A percentile compares a stretch with the other conserved stretches of the same genome.
Evolutionary conservation across 2,797 vertebrate species (phyloP).

Genomic region (Spinus pinus): DNA sequence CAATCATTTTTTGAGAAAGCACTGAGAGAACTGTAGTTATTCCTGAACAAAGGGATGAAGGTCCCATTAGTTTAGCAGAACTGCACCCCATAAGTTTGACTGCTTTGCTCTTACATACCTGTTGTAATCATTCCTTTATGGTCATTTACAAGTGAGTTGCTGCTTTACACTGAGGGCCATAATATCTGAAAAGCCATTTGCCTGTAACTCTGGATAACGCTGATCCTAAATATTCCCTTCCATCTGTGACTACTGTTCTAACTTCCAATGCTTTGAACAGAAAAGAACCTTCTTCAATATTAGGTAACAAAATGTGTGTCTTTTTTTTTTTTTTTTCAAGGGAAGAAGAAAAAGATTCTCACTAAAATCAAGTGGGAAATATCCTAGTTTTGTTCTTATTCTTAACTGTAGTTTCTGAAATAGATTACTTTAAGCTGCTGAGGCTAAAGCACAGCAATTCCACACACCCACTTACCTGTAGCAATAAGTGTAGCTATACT

Average conservation of each 20-base stretch:
- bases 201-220: neutral
- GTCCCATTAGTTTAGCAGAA: neutral
- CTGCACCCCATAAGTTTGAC: neutral
- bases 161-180: neutral
- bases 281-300: neutral
- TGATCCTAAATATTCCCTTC: neutral
- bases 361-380: neutral
- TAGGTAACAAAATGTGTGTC: neutral
- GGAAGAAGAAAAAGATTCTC: neutral
- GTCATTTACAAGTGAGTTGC: neutral
- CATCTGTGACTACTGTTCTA: neutral
- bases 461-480: neutral
- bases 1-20: neutral
- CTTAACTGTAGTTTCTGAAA: neutral
- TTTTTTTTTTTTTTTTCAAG: neutral
- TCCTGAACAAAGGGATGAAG: neutral
- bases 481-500: neutral
- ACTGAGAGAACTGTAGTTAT: neutral
- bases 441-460: neutral
- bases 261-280: neutral
- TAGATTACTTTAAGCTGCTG: rapidly evolving
- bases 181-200: neutral
- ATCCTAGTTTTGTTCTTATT: neutral
- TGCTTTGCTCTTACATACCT: neutral
- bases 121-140: neutral